These are phyloP conservation scores for Polydrusus pterygomalis DNA, from an alignment of 2,888 invertebrate species.

Conservation along the genomic window DNA sequence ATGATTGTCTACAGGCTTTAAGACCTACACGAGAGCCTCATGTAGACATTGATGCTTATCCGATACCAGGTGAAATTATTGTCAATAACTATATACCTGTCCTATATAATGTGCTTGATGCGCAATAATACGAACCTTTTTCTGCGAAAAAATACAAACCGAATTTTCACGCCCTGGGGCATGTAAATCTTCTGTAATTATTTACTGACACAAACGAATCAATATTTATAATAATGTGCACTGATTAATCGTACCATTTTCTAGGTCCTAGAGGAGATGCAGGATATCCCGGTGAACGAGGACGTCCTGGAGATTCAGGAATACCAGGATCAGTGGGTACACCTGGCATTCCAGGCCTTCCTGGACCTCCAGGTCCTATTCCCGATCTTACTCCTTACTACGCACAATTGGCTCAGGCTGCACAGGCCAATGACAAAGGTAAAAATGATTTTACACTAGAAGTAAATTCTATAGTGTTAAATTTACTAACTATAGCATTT, in stretches of 20 bases:
- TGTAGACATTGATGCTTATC: constrained; percentile 38
- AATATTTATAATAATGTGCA: too few species aligned
- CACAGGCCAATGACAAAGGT: constrained; percentile 85
- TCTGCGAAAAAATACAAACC: too few species aligned
- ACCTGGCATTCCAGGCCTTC: constrained; percentile 81
- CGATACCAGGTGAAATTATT: constrained; percentile 46
- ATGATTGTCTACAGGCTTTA: constrained; percentile 72
- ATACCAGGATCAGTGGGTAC: constrained; percentile 77
- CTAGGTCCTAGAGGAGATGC: constrained; percentile 73
- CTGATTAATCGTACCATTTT: not conserved
- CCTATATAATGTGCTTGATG: too few species aligned
- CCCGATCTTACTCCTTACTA: constrained; percentile 86
- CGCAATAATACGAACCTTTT: too few species aligned
- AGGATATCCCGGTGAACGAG: constrained; percentile 76
- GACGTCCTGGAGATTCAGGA: constrained; percentile 78
- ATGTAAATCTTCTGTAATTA: too few species aligned
- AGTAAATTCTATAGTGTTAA: too few species aligned
- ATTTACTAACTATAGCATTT: too few species aligned
- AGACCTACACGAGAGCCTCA: constrained; percentile 60
- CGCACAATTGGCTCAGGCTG: constrained; percentile 82
- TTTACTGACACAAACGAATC: too few species aligned
- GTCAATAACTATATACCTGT: not conserved
- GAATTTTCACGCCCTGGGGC: too few species aligned
- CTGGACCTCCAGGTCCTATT: constrained; percentile 77
- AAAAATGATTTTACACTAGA: too few species aligned